These are phyloP conservation scores for Nematostella vectensis DNA, from an alignment of 92 coral and sea anemone genomes.

Conservation along the genomic window DNA sequence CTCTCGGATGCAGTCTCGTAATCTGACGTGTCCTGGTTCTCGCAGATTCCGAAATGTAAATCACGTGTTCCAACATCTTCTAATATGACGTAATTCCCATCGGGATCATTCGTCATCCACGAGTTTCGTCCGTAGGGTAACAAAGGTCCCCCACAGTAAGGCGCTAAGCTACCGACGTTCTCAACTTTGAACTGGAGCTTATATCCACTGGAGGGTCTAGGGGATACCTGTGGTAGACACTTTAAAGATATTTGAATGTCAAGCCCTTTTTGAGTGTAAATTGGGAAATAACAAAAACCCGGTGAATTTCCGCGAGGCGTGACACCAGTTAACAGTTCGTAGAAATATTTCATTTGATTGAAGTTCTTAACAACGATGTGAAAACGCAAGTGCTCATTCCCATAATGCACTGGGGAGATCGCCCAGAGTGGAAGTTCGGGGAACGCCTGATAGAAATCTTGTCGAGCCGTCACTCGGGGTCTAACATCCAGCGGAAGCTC, in stretches of 20 bases:
- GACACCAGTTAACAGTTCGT: slow-evolving; percentile 55
- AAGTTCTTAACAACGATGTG: slow-evolving; percentile 72
- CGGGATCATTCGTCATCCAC: slow-evolving; percentile 82
- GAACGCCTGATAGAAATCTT: slow-evolving; percentile 70
- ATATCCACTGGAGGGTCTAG: slow-evolving; percentile 46
- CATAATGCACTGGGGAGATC: slow-evolving; percentile 85
- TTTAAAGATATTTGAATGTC: slow-evolving; percentile 87
- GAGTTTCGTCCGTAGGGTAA: slow-evolving; percentile 38
- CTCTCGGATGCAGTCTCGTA: slow-evolving; percentile 64
- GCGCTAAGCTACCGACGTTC: slow-evolving; percentile 39
- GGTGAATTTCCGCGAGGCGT: slow-evolving; percentile 56
- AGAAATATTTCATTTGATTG: slow-evolving; percentile 60
- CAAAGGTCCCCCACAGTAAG: slow-evolving; percentile 47
- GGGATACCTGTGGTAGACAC: slow-evolving; percentile 46
- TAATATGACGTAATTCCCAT: slow-evolving; percentile 71
- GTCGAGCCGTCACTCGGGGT: slow-evolving; percentile 69
- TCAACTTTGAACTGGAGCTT: slow-evolving; percentile 56
- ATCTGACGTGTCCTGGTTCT: slow-evolving; percentile 61
- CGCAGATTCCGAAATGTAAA: not conserved
- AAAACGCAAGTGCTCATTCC: slow-evolving; percentile 87
- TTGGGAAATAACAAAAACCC: slow-evolving; percentile 68
- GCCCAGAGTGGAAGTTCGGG: slow-evolving; percentile 82
- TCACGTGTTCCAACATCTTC: slow-evolving; percentile 35
- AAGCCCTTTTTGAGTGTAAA: slow-evolving; percentile 62
- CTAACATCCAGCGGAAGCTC: slow-evolving; percentile 54